Base-by-base conservation (phyloP, 1,140 invertebrate species). In the Bombus soroeensis region DNA sequence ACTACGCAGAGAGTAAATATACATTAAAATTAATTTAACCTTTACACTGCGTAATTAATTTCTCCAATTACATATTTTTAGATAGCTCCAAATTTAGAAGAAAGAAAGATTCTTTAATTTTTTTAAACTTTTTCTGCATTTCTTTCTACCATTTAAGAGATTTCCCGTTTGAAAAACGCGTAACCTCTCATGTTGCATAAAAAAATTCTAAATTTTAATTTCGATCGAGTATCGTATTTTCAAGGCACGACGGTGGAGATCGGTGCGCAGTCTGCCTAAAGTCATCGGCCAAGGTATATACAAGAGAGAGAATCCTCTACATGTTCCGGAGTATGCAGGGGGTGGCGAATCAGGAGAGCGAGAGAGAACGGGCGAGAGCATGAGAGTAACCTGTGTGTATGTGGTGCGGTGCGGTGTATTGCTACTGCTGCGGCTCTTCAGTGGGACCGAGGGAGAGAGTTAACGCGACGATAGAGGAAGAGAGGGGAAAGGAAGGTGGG, bases 301-400 rank as follows among this genome's bases (percentile, higher is more conserved):
- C 37, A 22, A 18, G 57, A 66, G 37, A 76, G 43, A 72, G 81
- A 87, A 81, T 83, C 74, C 68, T 70, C 83, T 32, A 76, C 73
- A 77, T 73, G 86, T 84, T 83, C 80, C 84, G 76, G 59, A 83
- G 77, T 75, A 79, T 66, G 75, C 83, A 71, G 84, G 79, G 88
- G 74, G 77, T 83, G 82, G 62, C 57, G 37, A 85, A 64, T 85
- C 22, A 47, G 22, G 37, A 62, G 78, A 59, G 53, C 39, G 75
- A 62, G 39, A 59, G 68, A 62, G 68, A 73, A 22, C 53, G 72
- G 73, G 41, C 70, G 34, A 66, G 43, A 53, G 34, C 6, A 34
- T 12, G 22, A 72, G 62, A 62, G 82, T 70, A 85, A 62, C 39
- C 57, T 71, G 71, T 80, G 83, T 43, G 59, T 53, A 41, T 41